Base-by-base conservation (phyloP, 2,113 vertebrate species). In the Pogona vitticeps region DNA sequence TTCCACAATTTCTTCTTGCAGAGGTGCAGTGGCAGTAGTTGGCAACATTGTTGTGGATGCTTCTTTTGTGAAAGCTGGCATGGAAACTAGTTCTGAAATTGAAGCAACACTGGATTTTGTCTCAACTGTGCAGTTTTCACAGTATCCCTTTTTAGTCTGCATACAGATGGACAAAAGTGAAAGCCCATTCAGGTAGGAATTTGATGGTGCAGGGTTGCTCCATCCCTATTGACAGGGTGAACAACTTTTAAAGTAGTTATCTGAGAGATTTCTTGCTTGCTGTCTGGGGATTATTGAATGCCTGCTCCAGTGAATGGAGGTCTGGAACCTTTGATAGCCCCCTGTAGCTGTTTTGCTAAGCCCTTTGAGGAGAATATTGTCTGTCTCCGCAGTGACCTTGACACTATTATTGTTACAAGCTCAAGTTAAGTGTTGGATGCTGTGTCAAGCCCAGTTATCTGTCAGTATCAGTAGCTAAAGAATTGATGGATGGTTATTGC, bases 121-220 rank as follows among this genome's bases (percentile, higher is more conserved):
- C 96, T 98, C 98, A 81, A 99, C 98, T 0, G 98, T 99, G 83
- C 97, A 99, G 94, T 99, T 99, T 96, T 99, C 98, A 0, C 96
- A 99, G 87, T 99, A 99, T 88, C 98, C 99, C 0, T 99, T 99
- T 97, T 94, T 99, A 80, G 98, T 99, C 33, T 99, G 99, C 91
- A 97, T 99, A 95, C 98, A 99, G 96, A 99, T 99, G 98, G 98
- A 99, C 88, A 98, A 96, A 94, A 93, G 95, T 0, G 97, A 95
- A 1, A 97, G 97, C 91, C 99, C 98, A 0, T 91, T 97, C 96
- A 98, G 98, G 99, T 99, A 96, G 94, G 93, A 75, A 6, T 4
- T 8, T 26, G 59, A 26, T n/a, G n/a, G n/a, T n/a, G n/a, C n/a
- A n/a, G n/a, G n/a, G n/a, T n/a, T n/a, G n/a, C n/a, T n/a, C n/a